Conservation (phyloP, 2,113 vertebrate species). For the human region DNA sequence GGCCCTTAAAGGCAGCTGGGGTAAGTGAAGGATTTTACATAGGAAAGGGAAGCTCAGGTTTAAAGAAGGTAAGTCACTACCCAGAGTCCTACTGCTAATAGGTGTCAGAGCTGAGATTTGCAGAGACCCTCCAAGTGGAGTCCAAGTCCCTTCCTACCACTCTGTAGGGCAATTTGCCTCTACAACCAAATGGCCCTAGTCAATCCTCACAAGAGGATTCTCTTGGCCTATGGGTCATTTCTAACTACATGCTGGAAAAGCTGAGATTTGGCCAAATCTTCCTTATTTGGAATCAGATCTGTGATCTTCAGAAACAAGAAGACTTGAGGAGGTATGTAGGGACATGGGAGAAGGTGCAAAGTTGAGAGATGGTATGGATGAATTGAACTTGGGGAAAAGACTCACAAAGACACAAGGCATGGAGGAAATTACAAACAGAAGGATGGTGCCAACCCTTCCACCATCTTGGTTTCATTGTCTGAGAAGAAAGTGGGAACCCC, state of each 20-base stretch:
- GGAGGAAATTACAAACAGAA: neutral
- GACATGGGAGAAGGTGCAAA: neutral
- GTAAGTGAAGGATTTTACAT: neutral
- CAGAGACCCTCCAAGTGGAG: neutral
- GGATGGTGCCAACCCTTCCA: neutral
- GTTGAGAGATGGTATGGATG: neutral
- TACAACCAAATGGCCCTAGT: neutral
- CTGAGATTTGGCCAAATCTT: neutral
- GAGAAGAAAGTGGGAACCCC: neutral
- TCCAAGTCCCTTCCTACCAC: neutral
- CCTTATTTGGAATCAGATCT: neutral
- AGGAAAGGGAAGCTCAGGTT: neutral
- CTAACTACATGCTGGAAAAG: neutral
- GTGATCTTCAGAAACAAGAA: neutral
- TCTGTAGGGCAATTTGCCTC: neutral
- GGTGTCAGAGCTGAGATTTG: neutral
- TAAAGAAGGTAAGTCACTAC: neutral
- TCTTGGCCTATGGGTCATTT: neutral
- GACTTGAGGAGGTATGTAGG: neutral
- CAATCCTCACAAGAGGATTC: neutral
- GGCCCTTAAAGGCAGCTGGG: neutral
- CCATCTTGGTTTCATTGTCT: neutral
- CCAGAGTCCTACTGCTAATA: neutral
- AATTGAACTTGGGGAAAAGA: neutral
- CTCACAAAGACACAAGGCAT: neutral